Evolutionary conservation across 2,888 invertebrate species (phyloP), one percentile per base, ranked within the genome.

Genomic region (Eilema sororculum): DNA sequence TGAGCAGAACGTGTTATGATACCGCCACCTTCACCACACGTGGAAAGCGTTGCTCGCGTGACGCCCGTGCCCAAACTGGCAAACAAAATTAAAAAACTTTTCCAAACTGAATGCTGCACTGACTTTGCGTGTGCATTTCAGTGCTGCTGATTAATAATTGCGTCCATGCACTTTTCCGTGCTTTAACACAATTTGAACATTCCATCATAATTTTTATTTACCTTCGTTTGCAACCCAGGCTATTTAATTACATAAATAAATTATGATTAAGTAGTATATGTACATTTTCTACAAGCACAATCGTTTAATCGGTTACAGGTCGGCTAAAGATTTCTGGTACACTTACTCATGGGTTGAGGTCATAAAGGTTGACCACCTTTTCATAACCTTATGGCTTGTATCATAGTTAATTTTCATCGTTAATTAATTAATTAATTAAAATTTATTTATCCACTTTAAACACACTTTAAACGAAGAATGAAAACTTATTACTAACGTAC

Each of bases 1-100:
- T 76, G 74, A 83, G 82, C 83, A 78, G 82, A 84, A 87, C 89
- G 89, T 87, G 85, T 86, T 87, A 84, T 88, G 86, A 87, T 87
- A 87, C 80, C 82, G 83, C 84, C 85, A 88, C 85, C 85, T 86
- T 71, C 63, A 58, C 68, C 73, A 57, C 66, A 71, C 61, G 66
- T 30, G 69, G 58, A 61, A 56, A 59, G 30, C 25, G 56, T 22
- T 60, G 37, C 66, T 66, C 63, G 63, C 68, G 66, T 73, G 69
- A 75, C 60, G 58, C n/a, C 46, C 24, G 65, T 52, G 52, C 62
- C 62, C 72, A 65, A 69, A 80, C 63, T 70, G 68, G 68, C 67
- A 61, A 74, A 78, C 74, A 76, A 80, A 82, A 86, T 82, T 81
- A 80, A 80, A 68, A 84, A 86, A 82, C 67, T 84, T 84, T 82